phyloP scores from a whole-genome alignment of 2,888 invertebrate genomes.

The Xestia rhomboidea region DNA sequence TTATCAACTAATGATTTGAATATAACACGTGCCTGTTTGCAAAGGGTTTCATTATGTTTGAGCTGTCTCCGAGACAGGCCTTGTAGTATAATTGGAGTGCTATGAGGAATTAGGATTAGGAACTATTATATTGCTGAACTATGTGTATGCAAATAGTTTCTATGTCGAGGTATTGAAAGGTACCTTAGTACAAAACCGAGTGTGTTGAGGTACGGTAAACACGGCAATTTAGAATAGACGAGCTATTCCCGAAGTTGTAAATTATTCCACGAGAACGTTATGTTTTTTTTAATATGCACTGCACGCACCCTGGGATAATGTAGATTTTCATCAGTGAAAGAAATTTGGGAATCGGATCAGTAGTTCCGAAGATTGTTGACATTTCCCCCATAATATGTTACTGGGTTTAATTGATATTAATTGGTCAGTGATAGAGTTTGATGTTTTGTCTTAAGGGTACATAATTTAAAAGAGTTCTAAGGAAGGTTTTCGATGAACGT shows the following conservation, averaged over 20 bases:
- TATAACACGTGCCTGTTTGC: slow-evolving; percentile 49
- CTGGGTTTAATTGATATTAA: neutral
- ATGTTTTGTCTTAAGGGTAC: neutral
- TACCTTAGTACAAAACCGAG: neutral
- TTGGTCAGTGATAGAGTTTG: neutral
- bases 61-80: slow-evolving; percentile 24
- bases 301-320: neutral
- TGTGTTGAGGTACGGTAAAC: neutral
- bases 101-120: slow-evolving; percentile 39
- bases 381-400: neutral
- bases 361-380: neutral
- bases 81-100: slow-evolving; percentile 36
- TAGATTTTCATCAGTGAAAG: neutral
- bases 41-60: slow-evolving; percentile 54
- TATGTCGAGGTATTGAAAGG: neutral
- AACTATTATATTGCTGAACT: slow-evolving; percentile 17
- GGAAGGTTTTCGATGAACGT: neutral
- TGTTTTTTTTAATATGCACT: neutral
- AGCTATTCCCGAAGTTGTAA: neutral
- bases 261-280: neutral
- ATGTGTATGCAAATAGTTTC: slow-evolving; percentile 13
- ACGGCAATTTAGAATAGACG: neutral
- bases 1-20: slow-evolving; percentile 50
- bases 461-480: neutral
- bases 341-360: neutral